Evolutionary conservation across 23 tunicate species (phyloP).

Genomic region (Phallusia fumigata): DNA sequence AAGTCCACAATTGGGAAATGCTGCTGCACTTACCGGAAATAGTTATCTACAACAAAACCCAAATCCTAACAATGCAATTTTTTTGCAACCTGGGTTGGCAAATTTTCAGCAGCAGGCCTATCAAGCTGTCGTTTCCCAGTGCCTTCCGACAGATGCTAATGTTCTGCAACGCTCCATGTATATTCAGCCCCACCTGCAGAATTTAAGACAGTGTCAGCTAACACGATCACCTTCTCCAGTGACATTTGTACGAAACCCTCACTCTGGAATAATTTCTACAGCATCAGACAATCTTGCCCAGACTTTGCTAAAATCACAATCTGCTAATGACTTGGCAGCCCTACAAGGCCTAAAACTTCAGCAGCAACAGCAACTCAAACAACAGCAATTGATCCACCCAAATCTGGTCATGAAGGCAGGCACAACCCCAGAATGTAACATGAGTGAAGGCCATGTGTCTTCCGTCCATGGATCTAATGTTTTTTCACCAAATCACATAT

Average conservation of each 20-base stretch:
- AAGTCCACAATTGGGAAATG: background rate
- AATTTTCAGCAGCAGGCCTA: background rate
- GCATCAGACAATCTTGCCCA: background rate
- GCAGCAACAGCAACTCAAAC: background rate
- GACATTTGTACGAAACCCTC: background rate
- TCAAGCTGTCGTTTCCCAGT: background rate
- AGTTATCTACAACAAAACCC: background rate
- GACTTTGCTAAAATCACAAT: background rate
- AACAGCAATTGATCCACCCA: background rate
- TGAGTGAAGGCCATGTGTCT: background rate
- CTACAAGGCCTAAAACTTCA: background rate
- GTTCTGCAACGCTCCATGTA: background rate
- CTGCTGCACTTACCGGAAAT: background rate
- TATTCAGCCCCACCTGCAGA: background rate
- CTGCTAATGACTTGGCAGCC: background rate
- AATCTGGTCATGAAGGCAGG: background rate
- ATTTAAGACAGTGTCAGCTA: background rate
- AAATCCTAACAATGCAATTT: background rate
- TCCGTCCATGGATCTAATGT: background rate
- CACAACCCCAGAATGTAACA: background rate
- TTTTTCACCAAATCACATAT: background rate
- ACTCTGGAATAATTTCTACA: background rate
- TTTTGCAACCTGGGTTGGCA: conserved; percentile 4
- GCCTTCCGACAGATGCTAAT: background rate
- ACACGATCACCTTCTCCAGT: conserved; percentile 3